A percentile compares a stretch with the other conserved stretches of the same genome.
These are phyloP conservation scores for Eupithecia pulchellata DNA, from an alignment of 2,888 invertebrate genomes.

Conservation along the genomic window DNA sequence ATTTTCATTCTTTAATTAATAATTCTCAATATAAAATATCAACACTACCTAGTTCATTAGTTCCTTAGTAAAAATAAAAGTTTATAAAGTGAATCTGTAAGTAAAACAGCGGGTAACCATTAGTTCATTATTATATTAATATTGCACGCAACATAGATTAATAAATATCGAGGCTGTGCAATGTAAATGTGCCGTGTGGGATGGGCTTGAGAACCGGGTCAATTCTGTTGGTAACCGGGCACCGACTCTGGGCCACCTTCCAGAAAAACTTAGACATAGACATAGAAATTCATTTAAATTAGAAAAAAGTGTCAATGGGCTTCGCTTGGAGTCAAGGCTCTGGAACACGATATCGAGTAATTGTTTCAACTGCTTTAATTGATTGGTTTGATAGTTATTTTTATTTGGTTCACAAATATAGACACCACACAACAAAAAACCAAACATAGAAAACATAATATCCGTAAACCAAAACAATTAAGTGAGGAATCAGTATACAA, in stretches of 20 bases:
- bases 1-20: too few relatives aligned
- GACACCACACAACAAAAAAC: too few relatives aligned
- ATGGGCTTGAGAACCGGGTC: slow-evolving; percentile 62
- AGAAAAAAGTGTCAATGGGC: neutral
- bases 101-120: neutral
- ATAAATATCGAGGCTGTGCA: slow-evolving; percentile 46
- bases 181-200: slow-evolving; percentile 54
- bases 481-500: too few relatives aligned
- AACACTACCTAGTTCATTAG: too few relatives aligned
- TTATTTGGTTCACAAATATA: too few relatives aligned
- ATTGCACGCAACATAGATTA: slow-evolving; percentile 35
- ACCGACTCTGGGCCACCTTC: neutral
- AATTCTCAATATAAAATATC: too few relatives aligned
- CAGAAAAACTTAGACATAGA: too few relatives aligned
- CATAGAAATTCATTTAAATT: too few relatives aligned
- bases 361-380: neutral
- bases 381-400: too few relatives aligned
- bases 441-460: too few relatives aligned
- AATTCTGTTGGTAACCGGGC: slow-evolving; percentile 42
- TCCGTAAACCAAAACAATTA: too few relatives aligned
- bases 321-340: neutral
- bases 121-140: slow-evolving; percentile 38
- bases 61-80: too few relatives aligned
- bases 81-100: neutral
- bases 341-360: neutral